A percentile compares a stretch with the other conserved stretches of the same genome.
Evolutionary conservation across 2,888 invertebrate species (phyloP).

Genomic region (Lepidonotus clava): DNA sequence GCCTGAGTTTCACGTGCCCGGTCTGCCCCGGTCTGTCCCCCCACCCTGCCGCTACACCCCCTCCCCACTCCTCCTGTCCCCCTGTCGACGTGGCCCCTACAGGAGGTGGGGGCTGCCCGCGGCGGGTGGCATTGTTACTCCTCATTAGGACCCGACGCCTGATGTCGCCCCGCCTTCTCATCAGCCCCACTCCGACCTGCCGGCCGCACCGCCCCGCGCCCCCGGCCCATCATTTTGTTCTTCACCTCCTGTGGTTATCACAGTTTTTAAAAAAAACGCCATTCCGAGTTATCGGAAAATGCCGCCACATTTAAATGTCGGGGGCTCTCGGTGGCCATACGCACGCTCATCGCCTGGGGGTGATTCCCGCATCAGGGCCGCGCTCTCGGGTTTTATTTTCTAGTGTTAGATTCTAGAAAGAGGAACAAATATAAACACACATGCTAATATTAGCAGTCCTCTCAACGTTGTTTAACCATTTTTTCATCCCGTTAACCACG

Average conservation of each 20-base stretch:
- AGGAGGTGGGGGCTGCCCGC: background rate
- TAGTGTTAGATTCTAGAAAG: too few species aligned
- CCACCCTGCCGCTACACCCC: background rate
- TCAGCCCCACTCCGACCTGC: background rate
- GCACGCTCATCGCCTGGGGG: too few species aligned
- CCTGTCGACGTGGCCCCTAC: background rate
- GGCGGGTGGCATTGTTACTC: conserved; percentile 11
- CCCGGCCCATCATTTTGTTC: background rate
- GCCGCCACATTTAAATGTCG: conserved; percentile 31
- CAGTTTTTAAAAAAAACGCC: too few species aligned
- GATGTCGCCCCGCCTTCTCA: background rate
- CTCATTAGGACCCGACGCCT: background rate
- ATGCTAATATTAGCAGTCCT: too few species aligned
- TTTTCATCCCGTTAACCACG: too few species aligned
- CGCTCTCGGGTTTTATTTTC: too few species aligned
- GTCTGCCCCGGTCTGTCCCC: background rate
- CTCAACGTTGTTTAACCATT: too few species aligned
- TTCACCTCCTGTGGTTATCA: background rate
- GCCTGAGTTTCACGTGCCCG: too few species aligned
- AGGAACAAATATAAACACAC: too few species aligned
- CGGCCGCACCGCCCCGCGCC: background rate
- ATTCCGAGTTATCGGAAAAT: too few species aligned
- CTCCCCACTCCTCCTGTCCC: background rate
- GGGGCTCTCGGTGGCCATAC: too few species aligned
- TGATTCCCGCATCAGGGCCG: too few species aligned